Base-by-base conservation (phyloP, 1,140 invertebrate genomes). In the Lepidurus couesii region DNA sequence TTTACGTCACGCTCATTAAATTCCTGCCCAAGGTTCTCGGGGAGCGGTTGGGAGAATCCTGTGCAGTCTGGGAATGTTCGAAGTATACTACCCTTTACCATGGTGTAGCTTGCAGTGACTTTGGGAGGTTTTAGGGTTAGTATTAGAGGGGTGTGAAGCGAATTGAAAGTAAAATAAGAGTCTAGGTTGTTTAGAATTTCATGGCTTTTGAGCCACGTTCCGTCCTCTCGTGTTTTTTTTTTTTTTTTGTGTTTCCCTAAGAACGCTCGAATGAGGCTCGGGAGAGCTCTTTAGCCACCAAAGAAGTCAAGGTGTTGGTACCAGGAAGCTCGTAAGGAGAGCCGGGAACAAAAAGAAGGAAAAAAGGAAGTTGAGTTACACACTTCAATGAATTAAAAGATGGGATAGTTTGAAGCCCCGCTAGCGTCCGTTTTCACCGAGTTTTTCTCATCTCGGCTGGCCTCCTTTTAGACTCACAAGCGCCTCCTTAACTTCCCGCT, bases 311-410 rank as follows among this genome's bases (percentile, higher is more conserved):
- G 53, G 53, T 65, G 53, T 65, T 7, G 53, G 53, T 65, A 65
- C 21, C 16, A 65, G 13, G 53, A 65, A 65, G 21, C 53, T 65
- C 53, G 16, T 65, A 65, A 65, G 53, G 13, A 65, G 53, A 21
- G 13, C 16, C 4, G 53, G 53, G 6, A 7, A 13, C 53, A 7
- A 47, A 47, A 47, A 65, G 53, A 65, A 11, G 21, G 53, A 21
- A 65, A 65, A 16, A 65, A 65, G 34, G 34, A 65, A 11, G 8
- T 10, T 9, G 53, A 65, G 53, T 21, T 65, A 21, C 53, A n/a
- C n/a, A 65, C 53, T 65, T 65, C n/a, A 65, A 65, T 65, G 53
- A 65, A 65, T 65, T 65, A 65, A 65, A 65, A n/a, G 53, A 21
- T n/a, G 53, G 16, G 53, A 10, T 21, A 65, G 34, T 65, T 65